phyloP scores from a whole-genome alignment of 2,113 vertebrate species.

The Pseudolaguvia tuberculata region DNA sequence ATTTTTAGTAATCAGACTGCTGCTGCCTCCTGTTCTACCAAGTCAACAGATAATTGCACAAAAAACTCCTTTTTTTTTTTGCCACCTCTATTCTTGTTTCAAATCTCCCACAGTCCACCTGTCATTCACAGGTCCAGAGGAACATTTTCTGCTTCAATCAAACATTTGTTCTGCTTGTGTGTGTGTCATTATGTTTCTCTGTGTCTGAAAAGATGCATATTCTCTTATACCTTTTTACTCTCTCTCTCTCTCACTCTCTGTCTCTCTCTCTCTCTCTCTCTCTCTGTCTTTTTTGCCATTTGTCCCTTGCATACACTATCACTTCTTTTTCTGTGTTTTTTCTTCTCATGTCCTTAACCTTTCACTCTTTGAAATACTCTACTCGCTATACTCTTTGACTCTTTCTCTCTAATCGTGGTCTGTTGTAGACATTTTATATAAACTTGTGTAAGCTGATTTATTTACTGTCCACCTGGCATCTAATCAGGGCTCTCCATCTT shows the following conservation, averaged over 20 bases:
- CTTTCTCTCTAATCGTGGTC: conserved; percentile 26
- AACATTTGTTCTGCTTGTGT: conserved; percentile 1
- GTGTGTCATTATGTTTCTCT: neutral
- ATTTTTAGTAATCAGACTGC: neutral
- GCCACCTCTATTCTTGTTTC: conserved; percentile 14
- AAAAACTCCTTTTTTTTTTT: neutral
- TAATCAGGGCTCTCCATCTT: conserved; percentile 56
- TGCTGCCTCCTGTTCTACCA: neutral
- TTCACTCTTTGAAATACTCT: conserved; percentile 4
- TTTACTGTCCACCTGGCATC: conserved; percentile 53
- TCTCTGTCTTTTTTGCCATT: neutral
- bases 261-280: neutral
- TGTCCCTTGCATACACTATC: neutral
- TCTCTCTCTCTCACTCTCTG: neutral
- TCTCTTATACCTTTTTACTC: neutral
- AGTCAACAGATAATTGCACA: conserved; percentile 14
- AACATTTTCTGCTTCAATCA: conserved; percentile 6
- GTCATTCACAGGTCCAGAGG: conserved; percentile 10
- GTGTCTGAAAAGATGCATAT: too few species aligned
- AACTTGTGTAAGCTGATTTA: conserved; percentile 59
- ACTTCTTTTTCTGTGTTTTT: neutral
- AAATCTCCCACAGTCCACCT: conserved; percentile 22
- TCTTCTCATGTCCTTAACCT: neutral
- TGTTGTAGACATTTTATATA: conserved; percentile 63
- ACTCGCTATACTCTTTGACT: neutral